A percentile compares a stretch with the other conserved stretches of the same genome.
phyloP scores from a whole-genome alignment of 2,113 vertebrate species.

The Gymnarchus niloticus region DNA sequence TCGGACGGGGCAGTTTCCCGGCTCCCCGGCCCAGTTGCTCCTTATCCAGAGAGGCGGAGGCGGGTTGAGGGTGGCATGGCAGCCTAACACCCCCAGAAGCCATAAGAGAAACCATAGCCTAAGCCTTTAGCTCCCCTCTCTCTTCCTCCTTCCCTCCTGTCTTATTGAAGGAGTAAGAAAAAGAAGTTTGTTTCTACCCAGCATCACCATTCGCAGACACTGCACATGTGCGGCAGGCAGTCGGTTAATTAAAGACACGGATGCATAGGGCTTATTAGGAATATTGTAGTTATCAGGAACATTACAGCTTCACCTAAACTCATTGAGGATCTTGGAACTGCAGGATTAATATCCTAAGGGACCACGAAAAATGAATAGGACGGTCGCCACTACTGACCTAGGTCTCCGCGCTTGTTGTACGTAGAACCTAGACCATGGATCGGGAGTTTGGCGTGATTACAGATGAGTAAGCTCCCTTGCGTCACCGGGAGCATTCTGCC shows the following conservation, averaged over 20 bases:
- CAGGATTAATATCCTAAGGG: neutral
- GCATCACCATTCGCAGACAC: neutral
- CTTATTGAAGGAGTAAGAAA: neutral
- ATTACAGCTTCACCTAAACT: neutral
- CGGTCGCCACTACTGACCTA: neutral
- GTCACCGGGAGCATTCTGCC: neutral
- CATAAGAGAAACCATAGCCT: neutral
- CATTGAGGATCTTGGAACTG: neutral
- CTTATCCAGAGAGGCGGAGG: neutral
- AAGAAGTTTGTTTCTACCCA: neutral
- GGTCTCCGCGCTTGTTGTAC: neutral
- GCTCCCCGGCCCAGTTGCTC: neutral
- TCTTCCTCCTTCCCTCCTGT: neutral
- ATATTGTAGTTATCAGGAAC: neutral
- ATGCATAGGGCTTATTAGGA: neutral
- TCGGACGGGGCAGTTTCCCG: neutral
- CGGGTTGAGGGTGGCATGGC: neutral
- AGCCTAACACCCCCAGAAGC: neutral
- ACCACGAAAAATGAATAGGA: neutral
- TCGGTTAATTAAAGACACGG: neutral
- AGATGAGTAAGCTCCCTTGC: neutral
- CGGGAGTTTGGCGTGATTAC: neutral
- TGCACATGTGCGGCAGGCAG: neutral
- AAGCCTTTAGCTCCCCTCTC: neutral
- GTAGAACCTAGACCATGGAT: neutral